phyloP scores from a whole-genome alignment of 2,113 vertebrate species.

The Ctenomys sociabilis region DNA sequence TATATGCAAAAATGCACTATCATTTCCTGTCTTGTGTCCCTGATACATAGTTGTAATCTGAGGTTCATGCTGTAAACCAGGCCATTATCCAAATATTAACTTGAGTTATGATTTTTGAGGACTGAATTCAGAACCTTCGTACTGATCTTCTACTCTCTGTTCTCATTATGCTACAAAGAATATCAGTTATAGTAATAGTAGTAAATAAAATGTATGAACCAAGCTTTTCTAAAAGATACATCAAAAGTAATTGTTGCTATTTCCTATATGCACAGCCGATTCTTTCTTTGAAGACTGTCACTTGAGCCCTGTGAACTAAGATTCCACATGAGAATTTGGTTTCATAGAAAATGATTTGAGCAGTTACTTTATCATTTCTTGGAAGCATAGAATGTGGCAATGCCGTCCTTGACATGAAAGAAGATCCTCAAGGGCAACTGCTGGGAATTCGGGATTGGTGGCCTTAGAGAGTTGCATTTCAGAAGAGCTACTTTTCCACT shows the following conservation, averaged over 20 bases:
- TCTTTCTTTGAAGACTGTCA: neutral
- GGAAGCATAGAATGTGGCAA: neutral
- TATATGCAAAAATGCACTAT: neutral
- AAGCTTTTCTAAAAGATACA: neutral
- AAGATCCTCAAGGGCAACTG: neutral
- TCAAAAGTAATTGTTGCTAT: neutral
- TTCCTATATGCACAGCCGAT: neutral
- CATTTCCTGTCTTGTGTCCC: neutral
- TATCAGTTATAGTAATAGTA: neutral
- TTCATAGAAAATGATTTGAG: neutral
- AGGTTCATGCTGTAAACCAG: neutral
- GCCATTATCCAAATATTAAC: neutral
- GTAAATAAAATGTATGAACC: neutral
- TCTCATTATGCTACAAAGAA: neutral
- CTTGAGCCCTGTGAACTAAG: neutral
- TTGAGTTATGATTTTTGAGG: neutral
- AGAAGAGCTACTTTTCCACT: neutral
- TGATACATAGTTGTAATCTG: neutral
- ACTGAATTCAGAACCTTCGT: neutral
- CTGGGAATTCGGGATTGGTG: neutral
- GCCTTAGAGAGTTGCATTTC: neutral
- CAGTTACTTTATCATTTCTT: neutral
- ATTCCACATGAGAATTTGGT: neutral
- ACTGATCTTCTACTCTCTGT: neutral
- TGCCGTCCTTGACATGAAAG: neutral